Conservation (phyloP, 2,888 invertebrate species). For the Apamea monoglypha region DNA sequence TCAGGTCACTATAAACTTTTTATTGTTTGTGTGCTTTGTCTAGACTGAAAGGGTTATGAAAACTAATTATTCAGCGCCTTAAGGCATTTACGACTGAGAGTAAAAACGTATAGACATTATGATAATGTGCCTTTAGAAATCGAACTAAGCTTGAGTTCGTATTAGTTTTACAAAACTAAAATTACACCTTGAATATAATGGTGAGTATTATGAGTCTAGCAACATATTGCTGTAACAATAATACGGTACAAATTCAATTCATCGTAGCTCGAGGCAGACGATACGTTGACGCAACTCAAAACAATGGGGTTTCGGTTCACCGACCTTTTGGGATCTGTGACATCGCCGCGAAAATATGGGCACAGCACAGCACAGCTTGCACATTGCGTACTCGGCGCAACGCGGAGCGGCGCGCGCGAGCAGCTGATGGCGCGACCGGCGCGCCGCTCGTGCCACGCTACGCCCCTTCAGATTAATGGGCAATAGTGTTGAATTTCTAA, state of each 20-base stretch:
- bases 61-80: slow-evolving; percentile 21
- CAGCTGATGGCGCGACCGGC: slow-evolving; percentile 81
- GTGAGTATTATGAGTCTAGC: slow-evolving; percentile 80
- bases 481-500: slow-evolving; percentile 85
- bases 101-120: slow-evolving; percentile 16
- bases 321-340: slow-evolving; percentile 88
- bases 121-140: slow-evolving; percentile 25
- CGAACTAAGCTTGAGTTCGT: slow-evolving; percentile 57
- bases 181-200: slow-evolving; percentile 72
- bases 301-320: slow-evolving; percentile 88
- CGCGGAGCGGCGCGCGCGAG: slow-evolving; percentile 54
- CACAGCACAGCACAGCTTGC: slow-evolving; percentile 78
- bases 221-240: slow-evolving; percentile 81
- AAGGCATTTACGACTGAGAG: slow-evolving; percentile 24
- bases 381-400: slow-evolving; percentile 73
- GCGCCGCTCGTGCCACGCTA: slow-evolving; percentile 82
- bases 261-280: slow-evolving; percentile 85
- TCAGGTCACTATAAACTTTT: slow-evolving; percentile 11
- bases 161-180: slow-evolving; percentile 70
- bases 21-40: slow-evolving; percentile 21
- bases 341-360: slow-evolving; percentile 88
- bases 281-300: slow-evolving; percentile 88
- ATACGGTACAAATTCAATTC: slow-evolving; percentile 86
- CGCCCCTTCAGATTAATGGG: slow-evolving; percentile 85
- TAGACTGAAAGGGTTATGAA: slow-evolving; percentile 27